phyloP scores from a whole-genome alignment of 2,888 invertebrate genomes.

The Euzetes globulus region DNA sequence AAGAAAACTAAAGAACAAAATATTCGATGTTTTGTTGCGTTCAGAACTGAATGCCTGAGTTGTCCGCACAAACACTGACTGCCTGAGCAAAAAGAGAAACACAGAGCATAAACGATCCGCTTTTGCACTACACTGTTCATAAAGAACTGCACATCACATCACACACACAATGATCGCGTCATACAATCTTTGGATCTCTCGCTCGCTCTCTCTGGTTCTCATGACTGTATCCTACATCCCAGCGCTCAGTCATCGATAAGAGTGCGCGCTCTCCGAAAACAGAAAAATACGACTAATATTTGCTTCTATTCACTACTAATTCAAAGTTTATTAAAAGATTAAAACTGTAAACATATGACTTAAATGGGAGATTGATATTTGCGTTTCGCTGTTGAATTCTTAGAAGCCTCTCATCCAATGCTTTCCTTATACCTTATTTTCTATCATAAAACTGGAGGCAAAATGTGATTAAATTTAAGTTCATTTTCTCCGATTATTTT shows the following conservation, averaged over 20 bases:
- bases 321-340: constrained; percentile 10
- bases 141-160: constrained; percentile 27
- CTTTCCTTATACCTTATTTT: too few species aligned
- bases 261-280: constrained; percentile 23
- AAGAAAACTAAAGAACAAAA: neutral
- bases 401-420: too few species aligned
- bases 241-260: neutral
- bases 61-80: neutral
- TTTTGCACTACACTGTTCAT: neutral
- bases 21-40: neutral
- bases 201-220: neutral
- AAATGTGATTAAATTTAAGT: too few species aligned
- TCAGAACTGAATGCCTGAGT: neutral
- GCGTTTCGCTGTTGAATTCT: neutral
- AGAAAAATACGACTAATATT: neutral
- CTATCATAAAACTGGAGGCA: too few species aligned
- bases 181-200: constrained; percentile 7
- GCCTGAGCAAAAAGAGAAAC: constrained; percentile 1
- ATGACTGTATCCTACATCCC: constrained; percentile 6
- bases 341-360: constrained; percentile 7
- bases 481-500: constrained; percentile 1
- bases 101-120: neutral
- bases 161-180: constrained; percentile 14
- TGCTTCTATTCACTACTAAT: constrained; percentile 6
- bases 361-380: neutral